Base-by-base conservation (phyloP, 1,140 invertebrate species). In the Dryas iulia region DNA sequence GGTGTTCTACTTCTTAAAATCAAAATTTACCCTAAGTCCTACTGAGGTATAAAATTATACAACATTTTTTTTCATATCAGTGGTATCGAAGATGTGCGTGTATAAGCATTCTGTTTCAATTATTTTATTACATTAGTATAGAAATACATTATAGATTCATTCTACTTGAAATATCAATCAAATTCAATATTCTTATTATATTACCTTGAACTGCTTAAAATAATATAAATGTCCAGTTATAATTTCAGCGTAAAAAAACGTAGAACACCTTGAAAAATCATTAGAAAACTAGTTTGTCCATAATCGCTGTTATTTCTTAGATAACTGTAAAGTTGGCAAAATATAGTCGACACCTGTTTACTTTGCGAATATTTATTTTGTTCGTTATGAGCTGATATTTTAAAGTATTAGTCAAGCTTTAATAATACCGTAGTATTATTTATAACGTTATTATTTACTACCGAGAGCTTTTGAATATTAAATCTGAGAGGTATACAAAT, bases 231-330 rank as follows among this genome's bases (percentile, higher is more conserved):
- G 18, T 47, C 39, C 56, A 66, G 63, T 66, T 59, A 59, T 28
- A 14, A 35, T 30, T 23, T 57, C 12, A 65, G 26, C 62, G 62
- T 47, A 52, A 65, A 54, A 71, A 65, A 72, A 14, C 54, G 56
- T 63, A 58, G 60, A 23, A 63, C 56, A 68, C 60, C 65, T 61
- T 72, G 57, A 59, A 53, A 30, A 59, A 68, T 56, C 47, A 63
- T 39, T 63, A 54, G 33, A 69, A 61, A 72, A 72, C 71, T 30
- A 59, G 70, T 68, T 63, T 59, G 23, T 56, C 35, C 61, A 58
- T 62, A 54, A 25, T 11, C 33, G 64, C 14, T 25, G 28, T 12
- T 62, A 39, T 21, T 47, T 47, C 18, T 47, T 21, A 47, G 39
- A 47, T 47, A 63, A 60, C 54, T 64, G 18, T 64, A 31, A 63